Conservation (phyloP, 2,888 invertebrate genomes). For the Candidula unifasciata region DNA sequence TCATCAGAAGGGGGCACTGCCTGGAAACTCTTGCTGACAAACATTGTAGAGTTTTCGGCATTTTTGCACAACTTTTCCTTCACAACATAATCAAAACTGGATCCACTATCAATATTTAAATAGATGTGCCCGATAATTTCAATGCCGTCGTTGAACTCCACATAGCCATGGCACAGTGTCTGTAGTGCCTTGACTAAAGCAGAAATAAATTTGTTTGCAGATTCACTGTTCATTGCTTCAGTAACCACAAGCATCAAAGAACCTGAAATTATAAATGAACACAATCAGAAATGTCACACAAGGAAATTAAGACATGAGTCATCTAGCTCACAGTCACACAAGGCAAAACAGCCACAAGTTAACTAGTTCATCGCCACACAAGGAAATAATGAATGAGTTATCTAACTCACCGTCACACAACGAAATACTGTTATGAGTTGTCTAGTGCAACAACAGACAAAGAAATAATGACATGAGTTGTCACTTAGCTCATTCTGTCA, state of each 20-base stretch:
- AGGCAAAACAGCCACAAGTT: too few species aligned
- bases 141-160: constrained; percentile 55
- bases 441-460: too few species aligned
- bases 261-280: constrained; percentile 15
- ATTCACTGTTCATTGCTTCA: constrained; percentile 50
- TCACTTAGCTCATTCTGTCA: not conserved
- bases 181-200: constrained; percentile 56
- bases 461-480: too few species aligned
- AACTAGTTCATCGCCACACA: too few species aligned
- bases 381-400: too few species aligned
- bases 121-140: constrained; percentile 56
- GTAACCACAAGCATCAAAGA: not conserved
- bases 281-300: too few species aligned
- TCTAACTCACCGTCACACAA: too few species aligned
- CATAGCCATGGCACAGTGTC: constrained; percentile 56
- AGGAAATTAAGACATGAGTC: too few species aligned
- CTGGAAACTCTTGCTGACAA: constrained; percentile 56
- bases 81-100: constrained; percentile 54
- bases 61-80: constrained; percentile 57
- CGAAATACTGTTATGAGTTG: too few species aligned
- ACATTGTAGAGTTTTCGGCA: constrained; percentile 55
- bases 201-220: constrained; percentile 55
- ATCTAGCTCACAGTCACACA: too few species aligned
- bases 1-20: constrained; percentile 52
- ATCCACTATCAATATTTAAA: constrained; percentile 54